Base-by-base conservation (phyloP, 2,797 vertebrate species). In the Meda fulgida region DNA sequence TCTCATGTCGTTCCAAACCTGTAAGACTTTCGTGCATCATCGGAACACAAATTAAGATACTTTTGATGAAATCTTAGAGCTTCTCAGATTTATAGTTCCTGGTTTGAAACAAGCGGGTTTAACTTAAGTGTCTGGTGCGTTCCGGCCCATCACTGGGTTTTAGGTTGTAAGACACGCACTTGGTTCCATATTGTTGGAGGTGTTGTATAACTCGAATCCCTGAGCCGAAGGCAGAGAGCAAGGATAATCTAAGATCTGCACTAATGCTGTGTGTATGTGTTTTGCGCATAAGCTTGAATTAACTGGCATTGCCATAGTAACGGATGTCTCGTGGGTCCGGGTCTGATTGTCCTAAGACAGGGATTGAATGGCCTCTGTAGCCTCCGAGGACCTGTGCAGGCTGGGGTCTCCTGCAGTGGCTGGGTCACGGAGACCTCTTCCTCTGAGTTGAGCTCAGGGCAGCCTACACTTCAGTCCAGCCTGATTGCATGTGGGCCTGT, bases 251-350 rank as follows among this genome's bases (percentile, higher is more conserved):
- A 75, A 85, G 65, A 80, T 80, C 81, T 76, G 51, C 83, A 29
- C 78, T 83, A 75, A 60, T 69, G 83, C 81, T 83, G 79, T 84
- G 43, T 84, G 26, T 51, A 86, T 88, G 85, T 58, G 40, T 80
- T 73, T 81, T 88, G 90, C 84, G 84, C 85, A 86, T 84, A 89
- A 89, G 90, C 89, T 90, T 90, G 80, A 90, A 84, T 84, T 87
- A 88, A 84, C 84, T 86, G 84, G 83, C 83, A 89, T 90, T 82
- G 86, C 88, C 89, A 89, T 90, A 88, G 89, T 89, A 91, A 91
- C 88, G 18, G 78, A 82, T 87, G 81, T 88, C 86, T 87, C 86
- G 51, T 76, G 77, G 87, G 88, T 86, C 83, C 78, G 4, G 38
- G 83, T 83, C 84, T 84, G 83, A 84, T 88, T 88, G 89, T 81